Evolutionary conservation across 2,888 invertebrate species (phyloP).

Genomic region (Prenolepis imparis): DNA sequence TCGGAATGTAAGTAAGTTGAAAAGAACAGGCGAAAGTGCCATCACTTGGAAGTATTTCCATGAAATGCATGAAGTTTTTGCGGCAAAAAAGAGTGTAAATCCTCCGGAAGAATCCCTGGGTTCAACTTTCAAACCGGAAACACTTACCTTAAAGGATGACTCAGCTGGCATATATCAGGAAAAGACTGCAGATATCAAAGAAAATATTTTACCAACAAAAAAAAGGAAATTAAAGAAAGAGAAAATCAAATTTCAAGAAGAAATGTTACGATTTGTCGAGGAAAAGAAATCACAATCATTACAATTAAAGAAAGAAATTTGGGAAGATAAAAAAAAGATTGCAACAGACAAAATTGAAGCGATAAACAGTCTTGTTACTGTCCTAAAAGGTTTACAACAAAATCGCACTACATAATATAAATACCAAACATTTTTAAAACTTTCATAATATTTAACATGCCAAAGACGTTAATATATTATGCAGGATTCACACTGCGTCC

Average conservation of each 20-base stretch:
- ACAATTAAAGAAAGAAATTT: not conserved
- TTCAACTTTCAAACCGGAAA: slow-evolving; percentile 17
- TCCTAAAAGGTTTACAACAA: not conserved
- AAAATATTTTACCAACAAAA: slow-evolving; percentile 6
- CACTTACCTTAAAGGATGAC: slow-evolving; percentile 10
- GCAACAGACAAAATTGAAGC: slow-evolving; percentile 6
- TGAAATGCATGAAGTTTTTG: slow-evolving; percentile 14
- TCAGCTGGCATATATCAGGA: not conserved
- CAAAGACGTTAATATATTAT: not conserved
- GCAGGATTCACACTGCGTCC: no score
- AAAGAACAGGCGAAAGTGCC: slow-evolving; percentile 6
- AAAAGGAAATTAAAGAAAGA: not conserved
- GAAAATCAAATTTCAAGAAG: slow-evolving; percentile 8
- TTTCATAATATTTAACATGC: not conserved
- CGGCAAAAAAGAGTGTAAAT: not conserved
- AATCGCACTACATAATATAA: not conserved
- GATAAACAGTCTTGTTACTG: not conserved
- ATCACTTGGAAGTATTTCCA: slow-evolving; percentile 21
- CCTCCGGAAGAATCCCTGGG: not conserved
- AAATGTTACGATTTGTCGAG: not conserved
- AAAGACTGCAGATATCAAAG: not conserved
- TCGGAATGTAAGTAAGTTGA: not conserved
- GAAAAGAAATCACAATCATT: slow-evolving; percentile 15
- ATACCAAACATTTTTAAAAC: not conserved
- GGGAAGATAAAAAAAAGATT: slow-evolving; percentile 15